phyloP scores from a whole-genome alignment of 2,113 vertebrate genomes.

The Cervus canadensis region DNA sequence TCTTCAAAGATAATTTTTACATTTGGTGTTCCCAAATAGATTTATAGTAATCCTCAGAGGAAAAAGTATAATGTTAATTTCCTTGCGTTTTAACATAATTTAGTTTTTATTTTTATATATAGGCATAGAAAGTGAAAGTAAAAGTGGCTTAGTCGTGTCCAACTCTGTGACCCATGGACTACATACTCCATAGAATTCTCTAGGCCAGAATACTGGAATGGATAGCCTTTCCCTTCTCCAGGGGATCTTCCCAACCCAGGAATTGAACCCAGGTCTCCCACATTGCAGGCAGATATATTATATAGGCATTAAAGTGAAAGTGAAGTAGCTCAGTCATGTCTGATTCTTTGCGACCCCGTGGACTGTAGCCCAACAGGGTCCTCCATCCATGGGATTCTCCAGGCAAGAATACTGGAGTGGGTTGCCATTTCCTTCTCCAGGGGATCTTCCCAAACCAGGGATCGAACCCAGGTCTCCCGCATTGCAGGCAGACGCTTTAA shows the following conservation, averaged over 20 bases:
- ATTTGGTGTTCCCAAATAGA: background rate
- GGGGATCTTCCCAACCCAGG: background rate
- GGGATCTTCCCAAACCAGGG: no score
- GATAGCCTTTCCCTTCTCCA: background rate
- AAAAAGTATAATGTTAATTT: constrained; percentile 1
- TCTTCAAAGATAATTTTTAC: background rate
- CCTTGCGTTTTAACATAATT: background rate
- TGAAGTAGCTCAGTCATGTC: no score
- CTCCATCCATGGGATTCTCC: no score
- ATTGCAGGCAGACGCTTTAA: no score
- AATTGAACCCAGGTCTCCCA: background rate
- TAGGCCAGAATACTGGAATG: background rate
- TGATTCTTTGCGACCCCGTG: no score
- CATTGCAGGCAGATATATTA: background rate
- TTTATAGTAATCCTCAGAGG: background rate
- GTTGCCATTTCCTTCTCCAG: no score
- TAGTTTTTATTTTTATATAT: background rate
- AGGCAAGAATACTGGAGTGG: no score
- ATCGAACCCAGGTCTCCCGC: no score
- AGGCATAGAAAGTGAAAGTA: background rate
- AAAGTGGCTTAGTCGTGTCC: background rate
- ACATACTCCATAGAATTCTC: background rate
- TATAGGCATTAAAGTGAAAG: background rate
- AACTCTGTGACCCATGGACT: background rate
- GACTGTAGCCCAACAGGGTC: no score